Percentiles rank a stretch among this genome's conserved stretches.
Evolutionary conservation across 2,113 vertebrate genomes (phyloP).

Genomic region (Phalacrocorax brasilianus): DNA sequence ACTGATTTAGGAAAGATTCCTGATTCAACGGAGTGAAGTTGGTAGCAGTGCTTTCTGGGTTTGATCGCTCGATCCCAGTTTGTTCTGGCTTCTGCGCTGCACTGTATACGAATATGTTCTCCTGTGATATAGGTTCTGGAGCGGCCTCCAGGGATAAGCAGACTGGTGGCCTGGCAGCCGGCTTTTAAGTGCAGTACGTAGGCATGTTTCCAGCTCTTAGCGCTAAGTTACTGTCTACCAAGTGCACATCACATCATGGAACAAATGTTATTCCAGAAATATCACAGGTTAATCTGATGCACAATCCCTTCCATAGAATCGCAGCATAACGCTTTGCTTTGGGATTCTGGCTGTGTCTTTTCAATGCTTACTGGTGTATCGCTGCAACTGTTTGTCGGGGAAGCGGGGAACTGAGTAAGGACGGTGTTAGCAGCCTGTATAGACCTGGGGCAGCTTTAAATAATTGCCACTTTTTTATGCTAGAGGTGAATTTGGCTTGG

Average conservation of each 20-base stretch:
- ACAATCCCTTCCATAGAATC: background rate
- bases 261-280: constrained; percentile 42
- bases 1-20: background rate
- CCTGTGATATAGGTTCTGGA: background rate
- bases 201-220: background rate
- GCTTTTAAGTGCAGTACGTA: background rate
- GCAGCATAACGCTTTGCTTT: background rate
- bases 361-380: background rate
- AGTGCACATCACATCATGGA: background rate
- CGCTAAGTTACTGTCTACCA: background rate
- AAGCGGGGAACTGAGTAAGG: background rate
- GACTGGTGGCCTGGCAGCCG: background rate
- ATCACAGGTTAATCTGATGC: background rate
- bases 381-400: background rate
- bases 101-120: background rate
- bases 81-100: background rate
- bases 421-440: background rate
- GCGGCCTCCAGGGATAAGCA: background rate
- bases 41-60: background rate
- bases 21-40: fast-evolving
- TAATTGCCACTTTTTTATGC: background rate
- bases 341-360: background rate
- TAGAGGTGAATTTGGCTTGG: background rate
- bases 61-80: background rate
- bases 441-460: background rate